Conservation (phyloP, 2,113 vertebrate species). For the Scopus umbretta region DNA sequence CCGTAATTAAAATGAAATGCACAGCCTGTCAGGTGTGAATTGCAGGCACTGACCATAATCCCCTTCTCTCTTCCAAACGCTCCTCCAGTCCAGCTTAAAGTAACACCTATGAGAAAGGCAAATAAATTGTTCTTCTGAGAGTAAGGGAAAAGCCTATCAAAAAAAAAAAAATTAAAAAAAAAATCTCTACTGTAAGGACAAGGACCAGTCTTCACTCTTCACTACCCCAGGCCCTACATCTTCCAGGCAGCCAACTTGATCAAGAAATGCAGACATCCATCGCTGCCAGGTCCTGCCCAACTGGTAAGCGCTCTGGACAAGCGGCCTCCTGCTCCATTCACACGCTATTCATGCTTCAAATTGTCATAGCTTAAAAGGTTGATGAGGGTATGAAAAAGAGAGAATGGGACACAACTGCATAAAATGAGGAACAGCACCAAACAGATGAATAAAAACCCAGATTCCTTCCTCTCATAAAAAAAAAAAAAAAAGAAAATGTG, state of each 20-base stretch:
- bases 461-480: neutral
- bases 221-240: neutral
- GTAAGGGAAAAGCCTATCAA: neutral
- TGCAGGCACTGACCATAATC: neutral
- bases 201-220: neutral
- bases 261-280: fast-evolving
- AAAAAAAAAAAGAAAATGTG: neutral
- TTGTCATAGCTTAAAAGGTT: neutral
- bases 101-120: neutral
- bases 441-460: neutral
- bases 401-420: neutral
- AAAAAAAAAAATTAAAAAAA: neutral
- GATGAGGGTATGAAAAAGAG: neutral
- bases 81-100: neutral
- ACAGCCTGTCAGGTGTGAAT: neutral
- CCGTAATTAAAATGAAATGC: neutral
- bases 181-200: neutral
- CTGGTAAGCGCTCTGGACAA: neutral
- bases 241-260: neutral
- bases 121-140: neutral
- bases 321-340: neutral
- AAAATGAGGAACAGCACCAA: neutral
- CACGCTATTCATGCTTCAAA: neutral
- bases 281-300: neutral
- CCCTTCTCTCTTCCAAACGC: neutral